Conservation (phyloP, 2,888 invertebrate species). For the Meghimatium bilineatum region DNA sequence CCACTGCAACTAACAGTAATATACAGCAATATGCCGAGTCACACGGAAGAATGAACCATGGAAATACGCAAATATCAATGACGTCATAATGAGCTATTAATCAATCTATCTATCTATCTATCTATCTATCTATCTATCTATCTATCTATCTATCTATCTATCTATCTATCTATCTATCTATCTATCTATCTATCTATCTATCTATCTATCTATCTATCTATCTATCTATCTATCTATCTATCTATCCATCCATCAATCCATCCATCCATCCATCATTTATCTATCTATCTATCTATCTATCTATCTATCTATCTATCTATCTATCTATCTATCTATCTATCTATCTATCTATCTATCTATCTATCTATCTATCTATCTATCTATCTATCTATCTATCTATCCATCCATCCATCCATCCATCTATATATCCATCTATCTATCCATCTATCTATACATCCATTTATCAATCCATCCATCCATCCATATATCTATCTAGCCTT, state of each 20-base stretch:
- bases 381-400: slow-evolving; percentile 15
- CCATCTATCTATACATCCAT: no score
- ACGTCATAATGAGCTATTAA: neutral
- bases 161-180: slow-evolving; percentile 17
- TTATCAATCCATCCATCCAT: no score
- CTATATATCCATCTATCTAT: no score
- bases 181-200: slow-evolving; percentile 27
- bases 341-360: slow-evolving; percentile 8
- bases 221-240: slow-evolving; percentile 14
- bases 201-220: slow-evolving; percentile 24
- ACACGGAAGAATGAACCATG: no score
- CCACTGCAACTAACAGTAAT: no score
- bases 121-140: slow-evolving; percentile 19
- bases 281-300: no score
- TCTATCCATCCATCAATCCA: no score
- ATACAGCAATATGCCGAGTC: no score
- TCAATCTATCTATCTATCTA: slow-evolving; percentile 12
- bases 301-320: slow-evolving; percentile 15
- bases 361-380: slow-evolving; percentile 17
- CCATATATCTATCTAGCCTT: no score
- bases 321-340: slow-evolving; percentile 10
- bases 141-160: slow-evolving; percentile 14
- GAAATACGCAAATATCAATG: no score
- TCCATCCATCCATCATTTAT: no score
- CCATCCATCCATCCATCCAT: no score